These are phyloP conservation scores for Macrostomum lignano DNA, from an alignment of 1,140 invertebrate species.

Conservation along the genomic window DNA sequence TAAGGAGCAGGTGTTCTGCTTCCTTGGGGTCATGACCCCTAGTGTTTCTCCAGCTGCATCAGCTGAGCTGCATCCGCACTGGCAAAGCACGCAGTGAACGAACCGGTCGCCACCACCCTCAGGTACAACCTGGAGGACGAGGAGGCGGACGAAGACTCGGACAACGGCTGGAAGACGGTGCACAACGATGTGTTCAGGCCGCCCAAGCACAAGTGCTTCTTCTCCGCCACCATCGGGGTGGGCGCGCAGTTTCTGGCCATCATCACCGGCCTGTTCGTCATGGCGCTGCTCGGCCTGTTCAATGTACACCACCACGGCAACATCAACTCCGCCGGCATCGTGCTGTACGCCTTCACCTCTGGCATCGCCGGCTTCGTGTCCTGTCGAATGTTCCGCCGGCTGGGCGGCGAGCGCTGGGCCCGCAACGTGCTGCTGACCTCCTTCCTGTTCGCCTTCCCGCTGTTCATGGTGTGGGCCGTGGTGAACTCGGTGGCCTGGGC, in stretches of 20 bases:
- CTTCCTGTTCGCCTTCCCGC: conserved; percentile 30
- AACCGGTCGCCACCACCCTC: too few species aligned
- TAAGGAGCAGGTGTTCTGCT: too few species aligned
- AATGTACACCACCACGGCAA: conserved; percentile 32
- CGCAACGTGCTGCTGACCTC: conserved; percentile 32
- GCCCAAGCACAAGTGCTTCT: conserved; percentile 27
- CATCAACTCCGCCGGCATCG: conserved; percentile 30
- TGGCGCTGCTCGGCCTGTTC: conserved; percentile 31
- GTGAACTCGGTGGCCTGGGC: conserved; percentile 31
- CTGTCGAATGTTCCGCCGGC: conserved; percentile 11
- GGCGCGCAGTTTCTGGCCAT: conserved; percentile 30
- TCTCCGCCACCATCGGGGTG: conserved; percentile 32
- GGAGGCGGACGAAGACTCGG: conserved; percentile 29
- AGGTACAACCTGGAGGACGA: too few species aligned
- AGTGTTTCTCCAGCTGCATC: too few species aligned
- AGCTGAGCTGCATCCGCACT: too few species aligned
- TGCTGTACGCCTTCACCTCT: conserved; percentile 32
- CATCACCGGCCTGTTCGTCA: conserved; percentile 28
- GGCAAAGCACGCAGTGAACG: too few species aligned
- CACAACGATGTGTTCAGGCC: conserved; percentile 33
- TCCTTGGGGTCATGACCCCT: too few species aligned
- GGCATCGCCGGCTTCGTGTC: conserved; percentile 10
- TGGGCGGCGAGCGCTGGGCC: conserved; percentile 32
- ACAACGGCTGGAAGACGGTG: conserved; percentile 34
- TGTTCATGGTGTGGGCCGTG: conserved; percentile 31